A percentile compares a stretch with the other conserved stretches of the same genome.
Conservation (phyloP, 2,113 vertebrate species). For the Uria aalge region DNA sequence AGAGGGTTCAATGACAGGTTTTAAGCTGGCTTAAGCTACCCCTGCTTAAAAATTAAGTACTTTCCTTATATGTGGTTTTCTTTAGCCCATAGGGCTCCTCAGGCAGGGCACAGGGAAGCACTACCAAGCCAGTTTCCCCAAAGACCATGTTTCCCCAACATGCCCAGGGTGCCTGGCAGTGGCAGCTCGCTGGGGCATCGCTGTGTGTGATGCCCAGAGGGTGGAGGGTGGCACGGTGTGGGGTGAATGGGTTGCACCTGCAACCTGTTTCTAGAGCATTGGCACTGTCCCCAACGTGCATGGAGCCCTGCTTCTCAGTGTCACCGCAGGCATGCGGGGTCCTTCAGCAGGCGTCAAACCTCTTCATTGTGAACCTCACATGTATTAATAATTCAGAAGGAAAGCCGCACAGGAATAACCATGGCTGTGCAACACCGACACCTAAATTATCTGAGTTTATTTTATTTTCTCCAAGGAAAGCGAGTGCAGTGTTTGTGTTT, state of each 20-base stretch:
- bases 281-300: accelerated
- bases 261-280: neutral
- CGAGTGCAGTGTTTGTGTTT: neutral
- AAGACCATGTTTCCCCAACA: accelerated
- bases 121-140: neutral
- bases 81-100: neutral
- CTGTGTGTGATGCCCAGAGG: accelerated
- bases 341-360: neutral
- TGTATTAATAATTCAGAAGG: neutral
- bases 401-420: neutral
- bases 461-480: slow-evolving; percentile 2
- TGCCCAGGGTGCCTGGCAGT: neutral
- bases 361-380: accelerated
- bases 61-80: neutral
- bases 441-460: neutral
- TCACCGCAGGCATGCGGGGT: neutral
- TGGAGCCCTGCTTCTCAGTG: neutral
- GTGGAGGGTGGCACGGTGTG: neutral
- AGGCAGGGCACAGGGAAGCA: neutral
- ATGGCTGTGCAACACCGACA: neutral
- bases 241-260: neutral
- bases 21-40: neutral
- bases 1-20: neutral
- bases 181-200: neutral
- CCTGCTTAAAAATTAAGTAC: neutral